Evolutionary conservation across 2,113 vertebrate genomes (phyloP).

Genomic region (Emydura subglobosa): DNA sequence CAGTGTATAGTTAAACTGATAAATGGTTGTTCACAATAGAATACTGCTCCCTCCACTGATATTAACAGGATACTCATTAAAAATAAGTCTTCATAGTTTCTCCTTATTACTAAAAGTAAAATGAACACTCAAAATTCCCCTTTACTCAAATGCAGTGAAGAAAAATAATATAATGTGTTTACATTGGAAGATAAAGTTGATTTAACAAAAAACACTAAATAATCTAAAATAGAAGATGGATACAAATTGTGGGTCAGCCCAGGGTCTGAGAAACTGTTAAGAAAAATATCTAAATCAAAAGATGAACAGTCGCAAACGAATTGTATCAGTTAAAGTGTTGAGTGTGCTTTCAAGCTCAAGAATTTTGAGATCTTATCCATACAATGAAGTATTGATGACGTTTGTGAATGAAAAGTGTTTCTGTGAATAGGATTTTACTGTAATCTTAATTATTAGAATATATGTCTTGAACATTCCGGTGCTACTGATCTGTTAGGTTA

Average conservation of each 20-base stretch:
- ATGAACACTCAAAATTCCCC: slow-evolving; percentile 32
- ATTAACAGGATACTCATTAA: background rate
- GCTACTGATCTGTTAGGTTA: background rate
- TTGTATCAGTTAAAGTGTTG: background rate
- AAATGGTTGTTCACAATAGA: background rate
- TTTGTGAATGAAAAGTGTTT: slow-evolving; percentile 6
- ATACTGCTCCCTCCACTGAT: background rate
- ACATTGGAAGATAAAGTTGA: background rate
- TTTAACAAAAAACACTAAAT: slow-evolving; percentile 29
- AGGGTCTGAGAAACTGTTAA: background rate
- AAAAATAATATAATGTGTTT: slow-evolving; percentile 9
- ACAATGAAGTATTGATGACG: background rate
- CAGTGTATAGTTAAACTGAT: background rate
- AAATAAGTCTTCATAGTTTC: background rate
- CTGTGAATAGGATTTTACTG: background rate
- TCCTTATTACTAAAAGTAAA: background rate
- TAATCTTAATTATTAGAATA: background rate
- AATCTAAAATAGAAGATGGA: slow-evolving; percentile 32
- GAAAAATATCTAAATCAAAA: background rate
- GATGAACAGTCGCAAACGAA: slow-evolving; percentile 15
- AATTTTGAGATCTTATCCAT: background rate
- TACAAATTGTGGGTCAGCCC: slow-evolving; percentile 9
- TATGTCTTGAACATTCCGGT: background rate
- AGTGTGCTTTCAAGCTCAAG: slow-evolving; percentile 14
- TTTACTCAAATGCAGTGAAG: slow-evolving; percentile 44